Evolutionary conservation across 2,113 vertebrate species (phyloP).

Genomic region (Tachycineta bicolor): DNA sequence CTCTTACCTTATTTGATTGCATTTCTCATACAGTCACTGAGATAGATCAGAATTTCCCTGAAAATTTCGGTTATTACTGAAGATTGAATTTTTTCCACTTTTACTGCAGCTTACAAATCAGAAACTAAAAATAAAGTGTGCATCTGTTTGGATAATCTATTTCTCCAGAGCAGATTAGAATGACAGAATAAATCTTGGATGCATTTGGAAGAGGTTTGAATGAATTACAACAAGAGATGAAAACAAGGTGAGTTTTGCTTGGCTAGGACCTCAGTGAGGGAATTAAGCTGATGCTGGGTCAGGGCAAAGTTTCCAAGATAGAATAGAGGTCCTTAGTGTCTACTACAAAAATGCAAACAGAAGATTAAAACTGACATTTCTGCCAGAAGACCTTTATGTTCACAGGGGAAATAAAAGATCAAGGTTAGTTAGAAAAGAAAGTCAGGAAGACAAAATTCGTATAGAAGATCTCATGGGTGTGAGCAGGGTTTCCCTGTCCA

Average conservation of each 20-base stretch:
- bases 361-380: conserved; percentile 33
- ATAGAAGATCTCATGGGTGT: background rate
- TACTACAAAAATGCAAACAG: background rate
- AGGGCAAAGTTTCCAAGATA: background rate
- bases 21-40: conserved; percentile 12
- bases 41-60: conserved; percentile 54
- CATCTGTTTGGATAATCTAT: conserved; percentile 30
- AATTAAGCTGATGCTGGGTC: conserved; percentile 2
- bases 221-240: conserved; percentile 26
- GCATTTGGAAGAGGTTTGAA: conserved; percentile 31
- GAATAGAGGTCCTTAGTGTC: background rate
- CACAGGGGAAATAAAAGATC: background rate
- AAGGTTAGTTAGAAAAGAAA: background rate
- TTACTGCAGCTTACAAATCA: conserved; percentile 38
- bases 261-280: background rate
- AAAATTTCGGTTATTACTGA: conserved; percentile 45
- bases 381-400: background rate
- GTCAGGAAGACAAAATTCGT: background rate
- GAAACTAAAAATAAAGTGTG: conserved; percentile 32
- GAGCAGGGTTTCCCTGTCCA: background rate
- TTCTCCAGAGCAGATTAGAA: conserved; percentile 44
- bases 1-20: conserved; percentile 50
- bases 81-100: conserved; percentile 19
- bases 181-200: conserved; percentile 43
- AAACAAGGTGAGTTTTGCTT: conserved; percentile 52